Base-by-base conservation (phyloP, 30 jellyfish, hydroid and myxozoan genomes). In the Aurelia aurita region DNA sequence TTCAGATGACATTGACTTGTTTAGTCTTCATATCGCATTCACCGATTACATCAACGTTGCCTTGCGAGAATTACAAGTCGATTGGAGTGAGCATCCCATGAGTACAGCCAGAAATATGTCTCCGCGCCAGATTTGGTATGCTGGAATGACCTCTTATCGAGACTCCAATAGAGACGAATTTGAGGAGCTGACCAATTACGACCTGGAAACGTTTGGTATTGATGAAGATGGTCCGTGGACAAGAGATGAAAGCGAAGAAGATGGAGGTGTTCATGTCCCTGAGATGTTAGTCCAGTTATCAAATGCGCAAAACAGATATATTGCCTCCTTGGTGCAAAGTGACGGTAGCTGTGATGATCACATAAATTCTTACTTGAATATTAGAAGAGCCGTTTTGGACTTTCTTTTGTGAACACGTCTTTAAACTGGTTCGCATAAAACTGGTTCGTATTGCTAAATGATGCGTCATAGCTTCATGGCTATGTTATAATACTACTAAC, bases 81-180 rank as follows among this genome's bases (percentile, higher is more conserved):
- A 55, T 22, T 79, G 90, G 90, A 79, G 60, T 51, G 22, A 59
- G 51, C 90, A 79, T 64, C 83, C 90, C 14, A n/a, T 79, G 55
- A 79, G 90, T 28, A 25, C 85, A 4, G 90, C 68, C 20, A 60
- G 72, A 39, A 59, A 60, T 20, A n/a, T 15, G 22, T 22, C 82
- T 28, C 86, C 77, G 11, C 31, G 6, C 74, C 75, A 63, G 14
- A 15, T 63, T 18, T 63, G 75, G 75, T 22, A 22, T 19, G 44
- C 6, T 15, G 75, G 75, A 21, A 19, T 63, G 44, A 16, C 44
- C 16, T 29, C 21, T 0, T 44, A 31, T 46, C 66, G 28, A 13
- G 82, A 79, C 21, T 14, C 21, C 23, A 72, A 62, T 20, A 29
- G 47, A 10, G 68, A 57, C 21, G 32, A 72, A 10, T 79, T 79